A percentile compares a stretch with the other conserved stretches of the same genome.
Evolutionary conservation across 2,113 vertebrate species (phyloP).

Genomic region (Gracilinanus agilis): DNA sequence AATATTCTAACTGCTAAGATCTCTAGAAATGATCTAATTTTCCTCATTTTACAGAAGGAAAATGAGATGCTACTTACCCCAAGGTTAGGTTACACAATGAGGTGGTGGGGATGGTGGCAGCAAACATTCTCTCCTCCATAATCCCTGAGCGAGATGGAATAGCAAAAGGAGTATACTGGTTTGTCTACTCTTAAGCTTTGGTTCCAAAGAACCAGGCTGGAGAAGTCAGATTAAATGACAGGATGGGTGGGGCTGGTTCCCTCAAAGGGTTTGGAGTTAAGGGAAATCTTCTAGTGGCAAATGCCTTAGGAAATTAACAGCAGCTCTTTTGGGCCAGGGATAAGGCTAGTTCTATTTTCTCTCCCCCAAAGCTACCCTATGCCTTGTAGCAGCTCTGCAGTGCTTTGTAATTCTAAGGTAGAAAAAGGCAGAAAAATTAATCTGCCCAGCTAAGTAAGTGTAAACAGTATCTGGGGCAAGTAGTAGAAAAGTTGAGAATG

Average conservation of each 20-base stretch:
- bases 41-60: conserved; percentile 42
- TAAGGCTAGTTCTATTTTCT: neutral
- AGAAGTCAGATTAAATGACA: neutral
- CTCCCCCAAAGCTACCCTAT: neutral
- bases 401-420: neutral
- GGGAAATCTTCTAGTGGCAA: neutral
- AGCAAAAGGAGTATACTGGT: neutral
- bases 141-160: neutral
- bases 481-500: neutral
- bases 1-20: neutral
- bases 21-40: neutral
- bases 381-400: neutral
- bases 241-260: neutral
- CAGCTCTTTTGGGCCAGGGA: neutral
- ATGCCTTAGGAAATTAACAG: neutral
- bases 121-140: neutral
- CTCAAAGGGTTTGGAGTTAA: neutral
- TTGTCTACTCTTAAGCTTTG: conserved; percentile 3
- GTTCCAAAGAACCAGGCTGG: conserved; percentile 12
- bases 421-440: neutral
- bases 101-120: neutral
- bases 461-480: neutral
- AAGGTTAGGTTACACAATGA: conserved; percentile 1
- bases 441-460: neutral
- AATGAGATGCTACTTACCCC: neutral